Conservation (phyloP, 2,797 vertebrate species). For the Gambelia wislizenii region DNA sequence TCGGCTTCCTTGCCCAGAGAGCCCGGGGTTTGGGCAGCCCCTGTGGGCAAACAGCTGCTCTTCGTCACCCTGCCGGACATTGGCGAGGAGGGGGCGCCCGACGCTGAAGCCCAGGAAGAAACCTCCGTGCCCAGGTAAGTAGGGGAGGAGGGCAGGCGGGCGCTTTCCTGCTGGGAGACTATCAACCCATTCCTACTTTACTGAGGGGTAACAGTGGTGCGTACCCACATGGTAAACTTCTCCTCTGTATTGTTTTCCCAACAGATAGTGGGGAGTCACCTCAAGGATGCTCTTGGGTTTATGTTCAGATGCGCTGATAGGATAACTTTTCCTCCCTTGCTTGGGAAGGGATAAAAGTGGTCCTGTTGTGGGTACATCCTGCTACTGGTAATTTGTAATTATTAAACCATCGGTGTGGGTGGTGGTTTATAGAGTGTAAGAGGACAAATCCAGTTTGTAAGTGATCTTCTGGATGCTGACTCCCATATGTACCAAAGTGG, state of each 20-base stretch:
- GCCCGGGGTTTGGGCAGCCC: neutral
- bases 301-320: neutral
- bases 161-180: neutral
- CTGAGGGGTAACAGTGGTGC: no score
- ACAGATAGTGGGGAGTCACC: neutral
- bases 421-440: neutral
- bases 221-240: neutral
- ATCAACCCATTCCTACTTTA: no score
- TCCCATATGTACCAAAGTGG: neutral
- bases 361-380: neutral
- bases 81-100: slow-evolving; percentile 72
- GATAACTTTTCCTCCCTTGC: neutral
- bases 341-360: neutral
- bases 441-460: neutral
- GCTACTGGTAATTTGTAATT: neutral
- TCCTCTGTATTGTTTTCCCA: neutral
- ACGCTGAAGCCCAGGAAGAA: slow-evolving; percentile 49
- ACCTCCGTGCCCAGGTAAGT: slow-evolving; percentile 5
- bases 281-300: neutral
- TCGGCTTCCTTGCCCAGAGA: slow-evolving; percentile 19
- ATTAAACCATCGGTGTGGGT: neutral
- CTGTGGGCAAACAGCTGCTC: slow-evolving; percentile 37
- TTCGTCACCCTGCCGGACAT: slow-evolving; percentile 71
- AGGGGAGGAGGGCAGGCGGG: slow-evolving; percentile 54
- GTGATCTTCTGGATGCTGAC: neutral